Percentiles rank a stretch among this genome's conserved stretches.
These are phyloP conservation scores for Aplochiton taeniatus DNA, from an alignment of 2,797 vertebrate genomes.

Conservation along the genomic window DNA sequence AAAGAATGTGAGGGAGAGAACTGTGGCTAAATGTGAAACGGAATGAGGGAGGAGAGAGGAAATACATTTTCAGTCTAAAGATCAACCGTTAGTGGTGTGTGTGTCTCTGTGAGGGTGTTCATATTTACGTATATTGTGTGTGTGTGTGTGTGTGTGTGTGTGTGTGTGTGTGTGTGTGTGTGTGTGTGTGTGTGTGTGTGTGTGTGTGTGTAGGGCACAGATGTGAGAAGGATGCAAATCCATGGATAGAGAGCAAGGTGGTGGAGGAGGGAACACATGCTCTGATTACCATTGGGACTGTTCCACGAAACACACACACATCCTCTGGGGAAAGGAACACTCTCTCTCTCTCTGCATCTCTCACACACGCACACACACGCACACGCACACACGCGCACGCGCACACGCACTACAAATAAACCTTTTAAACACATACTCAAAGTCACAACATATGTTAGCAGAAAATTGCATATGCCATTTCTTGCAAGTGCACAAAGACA, in stretches of 20 bases:
- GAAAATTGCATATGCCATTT: no score
- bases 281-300: slow-evolving; percentile 34
- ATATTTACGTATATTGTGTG: no score
- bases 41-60: neutral
- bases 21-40: neutral
- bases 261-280: slow-evolving; percentile 21
- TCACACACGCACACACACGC: neutral
- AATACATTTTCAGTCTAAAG: no score
- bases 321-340: slow-evolving; percentile 29
- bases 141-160: neutral
- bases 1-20: neutral
- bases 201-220: neutral
- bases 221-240: slow-evolving; percentile 7
- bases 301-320: slow-evolving; percentile 35
- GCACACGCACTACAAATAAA: neutral
- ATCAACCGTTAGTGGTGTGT: no score
- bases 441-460: no score
- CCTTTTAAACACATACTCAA: no score
- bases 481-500: no score
- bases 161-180: neutral
- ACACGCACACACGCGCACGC: neutral
- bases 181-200: slow-evolving; percentile 4
- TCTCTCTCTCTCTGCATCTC: no score
- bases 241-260: slow-evolving; percentile 17
- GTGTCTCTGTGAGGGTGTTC: no score